Conservation (phyloP, 2,113 vertebrate genomes). For the Chaenogobius annularis region DNA sequence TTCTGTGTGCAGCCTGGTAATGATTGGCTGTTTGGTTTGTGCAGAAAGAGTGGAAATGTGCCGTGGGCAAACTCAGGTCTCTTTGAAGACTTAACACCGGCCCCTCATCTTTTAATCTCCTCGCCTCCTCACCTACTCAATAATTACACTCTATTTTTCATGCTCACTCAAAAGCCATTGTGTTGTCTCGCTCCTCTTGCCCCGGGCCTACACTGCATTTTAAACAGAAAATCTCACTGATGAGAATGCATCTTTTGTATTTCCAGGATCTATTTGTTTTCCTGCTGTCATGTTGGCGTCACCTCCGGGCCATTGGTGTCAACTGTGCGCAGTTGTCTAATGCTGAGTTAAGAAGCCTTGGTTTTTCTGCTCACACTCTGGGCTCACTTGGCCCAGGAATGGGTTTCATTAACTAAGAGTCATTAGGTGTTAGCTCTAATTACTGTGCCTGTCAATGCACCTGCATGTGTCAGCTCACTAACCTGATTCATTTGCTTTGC, state of each 20-base stretch:
- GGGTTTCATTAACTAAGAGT: conserved; percentile 95
- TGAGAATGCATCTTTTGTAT: conserved; percentile 44
- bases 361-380: conserved; percentile 75
- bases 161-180: conserved; percentile 36
- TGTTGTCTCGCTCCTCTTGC: conserved; percentile 21
- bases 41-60: conserved; percentile 37
- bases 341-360: conserved; percentile 20
- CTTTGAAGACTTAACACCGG: conserved; percentile 49
- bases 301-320: conserved; percentile 37
- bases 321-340: conserved; percentile 38
- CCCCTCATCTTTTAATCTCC: conserved; percentile 59
- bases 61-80: conserved; percentile 48
- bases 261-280: conserved; percentile 42
- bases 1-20: conserved; percentile 45
- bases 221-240: conserved; percentile 40
- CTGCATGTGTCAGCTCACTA: conserved; percentile 88
- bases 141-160: conserved; percentile 50
- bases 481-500: conserved; percentile 74
- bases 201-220: conserved; percentile 35
- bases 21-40: conserved; percentile 41
- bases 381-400: conserved; percentile 86
- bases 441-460: conserved; percentile 86
- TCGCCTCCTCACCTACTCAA: conserved; percentile 45
- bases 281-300: conserved; percentile 22
- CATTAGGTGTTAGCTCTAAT: conserved; percentile 97